Base-by-base conservation (phyloP, 2,888 invertebrate species). In the Limnephilus marmoratus region DNA sequence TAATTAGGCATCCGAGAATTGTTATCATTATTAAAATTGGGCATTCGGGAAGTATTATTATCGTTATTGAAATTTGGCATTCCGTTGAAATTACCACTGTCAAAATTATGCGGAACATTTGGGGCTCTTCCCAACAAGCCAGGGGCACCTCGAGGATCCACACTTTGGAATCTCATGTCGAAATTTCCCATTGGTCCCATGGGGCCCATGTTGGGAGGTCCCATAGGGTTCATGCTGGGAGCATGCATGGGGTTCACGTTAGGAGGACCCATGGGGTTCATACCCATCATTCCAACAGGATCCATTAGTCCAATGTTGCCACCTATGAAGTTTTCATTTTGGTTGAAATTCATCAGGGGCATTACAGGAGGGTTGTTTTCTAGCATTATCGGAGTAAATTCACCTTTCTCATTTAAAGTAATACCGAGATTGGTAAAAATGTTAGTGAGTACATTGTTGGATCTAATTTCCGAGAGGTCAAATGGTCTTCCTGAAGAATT, bases 351-450 rank as follows among this genome's bases (percentile, higher is more conserved):
- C 86, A 94, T 93, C 24, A 96, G 96, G 29, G 96, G 85, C 81
- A 90, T 91, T n/a, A 81, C 37, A 53, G 96, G 94, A 94, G 96
- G 95, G 49, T 95, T 95, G 94, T 96, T 96, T 94, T 96, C 96
- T 37, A 95, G 96, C 94, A 96, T 95, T 94, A 96, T 94, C 94
- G 96, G 95, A 11, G 95, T 95, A 94, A 96, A 96, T 94, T 97
- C 96, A 7, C 97, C 97, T 94, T 96, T 96, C 94, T 97, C 97
- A 94, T 96, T 96, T 82, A 97, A 95, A 90, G 96, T 95, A 91
- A 97, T 96, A 31, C 97, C 97, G 93, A 97, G 95, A 95, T 97
- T 97, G 5, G 96, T 96, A 93, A 97, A 96, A 94, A 97, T 97
- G 94, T 96, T 96, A 94, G 96, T 96, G 91, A 97, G 94, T 90